Evolutionary conservation across 2,797 vertebrate genomes (phyloP).

Genomic region (Taenioides sp.): DNA sequence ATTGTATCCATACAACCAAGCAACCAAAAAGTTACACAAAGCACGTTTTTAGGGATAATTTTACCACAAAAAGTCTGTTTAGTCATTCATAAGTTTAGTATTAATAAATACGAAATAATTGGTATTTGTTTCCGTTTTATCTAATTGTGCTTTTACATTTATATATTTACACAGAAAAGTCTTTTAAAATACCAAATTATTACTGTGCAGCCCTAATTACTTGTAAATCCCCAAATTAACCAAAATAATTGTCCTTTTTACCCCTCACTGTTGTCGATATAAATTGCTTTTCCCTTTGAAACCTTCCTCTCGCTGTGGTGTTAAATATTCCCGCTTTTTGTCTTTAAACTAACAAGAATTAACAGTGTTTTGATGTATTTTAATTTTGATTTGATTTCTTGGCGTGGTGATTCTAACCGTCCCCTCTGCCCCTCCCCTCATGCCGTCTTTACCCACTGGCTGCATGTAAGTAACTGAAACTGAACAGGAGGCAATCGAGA

Average conservation of each 20-base stretch:
- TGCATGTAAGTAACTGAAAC: conserved; percentile 98
- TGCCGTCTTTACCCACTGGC: conserved; percentile 98
- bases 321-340: conserved; percentile 1
- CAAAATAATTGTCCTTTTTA: not conserved
- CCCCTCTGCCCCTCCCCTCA: conserved; percentile 94
- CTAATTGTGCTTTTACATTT: too few relatives aligned
- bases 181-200: not conserved
- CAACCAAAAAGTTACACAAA: too few relatives aligned
- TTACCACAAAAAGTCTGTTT: too few relatives aligned
- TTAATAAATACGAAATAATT: not conserved
- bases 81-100: not conserved
- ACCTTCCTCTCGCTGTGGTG: conserved; percentile 37
- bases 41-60: too few relatives aligned
- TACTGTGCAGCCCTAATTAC: not conserved
- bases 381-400: conserved; percentile 20
- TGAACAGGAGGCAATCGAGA: not conserved
- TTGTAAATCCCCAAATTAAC: not conserved
- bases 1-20: too few relatives aligned
- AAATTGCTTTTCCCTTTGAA: conserved; percentile 25
- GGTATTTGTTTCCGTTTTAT: too few relatives aligned
- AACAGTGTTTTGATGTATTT: conserved; percentile 38
- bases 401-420: conserved; percentile 68
- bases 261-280: not conserved
- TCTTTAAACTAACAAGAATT: conserved; percentile 50
- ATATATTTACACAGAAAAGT: too few relatives aligned